phyloP scores from a whole-genome alignment of 2,888 invertebrate species.

The Luperina nickerlii region DNA sequence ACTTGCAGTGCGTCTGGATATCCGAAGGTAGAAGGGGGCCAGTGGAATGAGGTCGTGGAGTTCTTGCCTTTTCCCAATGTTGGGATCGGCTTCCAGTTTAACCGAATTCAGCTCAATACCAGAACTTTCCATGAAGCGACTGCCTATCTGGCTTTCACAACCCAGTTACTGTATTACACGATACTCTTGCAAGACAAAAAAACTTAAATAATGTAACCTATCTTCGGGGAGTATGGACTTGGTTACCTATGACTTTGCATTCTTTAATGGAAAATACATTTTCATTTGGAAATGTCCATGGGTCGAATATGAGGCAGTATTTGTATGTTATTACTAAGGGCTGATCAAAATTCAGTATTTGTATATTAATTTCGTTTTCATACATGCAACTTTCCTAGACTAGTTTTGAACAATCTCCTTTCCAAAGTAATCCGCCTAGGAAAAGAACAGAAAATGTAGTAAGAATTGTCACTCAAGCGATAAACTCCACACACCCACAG shows the following conservation, averaged over 20 bases:
- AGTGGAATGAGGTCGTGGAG: too few species aligned
- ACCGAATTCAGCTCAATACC: neutral
- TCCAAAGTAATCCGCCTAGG: neutral
- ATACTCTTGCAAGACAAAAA: neutral
- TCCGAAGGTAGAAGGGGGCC: too few species aligned
- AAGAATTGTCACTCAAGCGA: constrained; percentile 3
- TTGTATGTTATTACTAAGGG: neutral
- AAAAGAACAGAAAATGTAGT: neutral
- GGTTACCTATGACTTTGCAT: neutral
- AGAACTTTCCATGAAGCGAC: neutral
- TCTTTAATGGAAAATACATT: neutral
- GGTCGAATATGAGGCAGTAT: neutral
- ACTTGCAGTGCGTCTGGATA: too few species aligned
- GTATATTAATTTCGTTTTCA: too few species aligned
- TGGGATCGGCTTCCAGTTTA: neutral
- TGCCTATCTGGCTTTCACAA: neutral
- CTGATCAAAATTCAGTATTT: too few species aligned
- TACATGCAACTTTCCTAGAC: too few species aligned
- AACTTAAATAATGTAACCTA: neutral
- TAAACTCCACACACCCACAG: neutral
- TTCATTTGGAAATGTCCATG: neutral
- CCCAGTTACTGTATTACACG: neutral
- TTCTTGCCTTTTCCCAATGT: neutral
- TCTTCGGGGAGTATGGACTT: neutral
- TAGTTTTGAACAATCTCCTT: too few species aligned